Evolutionary conservation across 2,888 invertebrate genomes (phyloP).

Genomic region (Terebella lapidaria): DNA sequence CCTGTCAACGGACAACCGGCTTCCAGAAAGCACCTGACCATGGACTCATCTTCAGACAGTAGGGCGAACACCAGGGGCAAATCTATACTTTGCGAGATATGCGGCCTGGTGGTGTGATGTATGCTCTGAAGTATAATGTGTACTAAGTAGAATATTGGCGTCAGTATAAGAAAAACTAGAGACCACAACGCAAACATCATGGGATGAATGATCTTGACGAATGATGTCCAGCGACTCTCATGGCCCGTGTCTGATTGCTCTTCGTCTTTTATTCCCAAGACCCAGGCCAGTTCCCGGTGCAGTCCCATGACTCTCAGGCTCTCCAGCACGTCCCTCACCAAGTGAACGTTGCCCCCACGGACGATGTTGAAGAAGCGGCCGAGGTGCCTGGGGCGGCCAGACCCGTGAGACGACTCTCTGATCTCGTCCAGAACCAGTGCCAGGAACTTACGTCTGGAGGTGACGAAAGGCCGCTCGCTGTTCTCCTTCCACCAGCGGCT

Average conservation of each 20-base stretch:
- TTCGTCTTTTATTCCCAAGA: background rate
- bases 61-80: background rate
- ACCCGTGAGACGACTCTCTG: too few species aligned
- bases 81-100: background rate
- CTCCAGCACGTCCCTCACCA: background rate
- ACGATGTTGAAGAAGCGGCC: background rate
- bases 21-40: background rate
- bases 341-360: background rate
- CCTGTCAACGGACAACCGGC: background rate
- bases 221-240: background rate
- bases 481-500: too few species aligned
- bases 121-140: background rate
- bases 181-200: background rate
- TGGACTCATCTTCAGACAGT: background rate
- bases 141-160: background rate
- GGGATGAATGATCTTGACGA: background rate
- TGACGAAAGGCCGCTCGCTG: too few species aligned
- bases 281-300: background rate
- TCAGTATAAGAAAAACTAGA: background rate
- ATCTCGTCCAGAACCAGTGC: too few species aligned
- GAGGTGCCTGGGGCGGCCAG: too few species aligned
- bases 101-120: background rate
- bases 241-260: too few species aligned
- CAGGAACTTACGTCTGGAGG: too few species aligned
- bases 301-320: background rate